These are phyloP conservation scores for Campoplex nolae DNA, from an alignment of 2,888 invertebrate genomes.

Conservation along the genomic window DNA sequence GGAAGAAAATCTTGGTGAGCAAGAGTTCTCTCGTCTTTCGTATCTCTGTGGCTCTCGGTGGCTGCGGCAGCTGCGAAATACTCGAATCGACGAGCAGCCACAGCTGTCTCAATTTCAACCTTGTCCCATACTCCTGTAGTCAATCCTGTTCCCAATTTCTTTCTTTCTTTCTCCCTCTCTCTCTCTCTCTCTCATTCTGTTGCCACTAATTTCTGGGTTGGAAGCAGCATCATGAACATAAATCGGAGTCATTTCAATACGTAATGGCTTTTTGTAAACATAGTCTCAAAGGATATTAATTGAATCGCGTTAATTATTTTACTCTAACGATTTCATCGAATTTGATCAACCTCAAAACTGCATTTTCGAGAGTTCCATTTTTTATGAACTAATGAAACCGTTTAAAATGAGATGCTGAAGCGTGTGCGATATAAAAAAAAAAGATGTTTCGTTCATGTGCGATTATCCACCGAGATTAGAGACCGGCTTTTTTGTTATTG, in stretches of 20 bases:
- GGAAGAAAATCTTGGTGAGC: conserved; percentile 28
- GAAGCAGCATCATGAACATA: not conserved
- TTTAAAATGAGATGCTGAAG: conserved; percentile 27
- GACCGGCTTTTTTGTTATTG: not conserved
- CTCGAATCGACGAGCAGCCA: conserved; percentile 53
- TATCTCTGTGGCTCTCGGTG: conserved; percentile 48
- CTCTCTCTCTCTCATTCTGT: not conserved
- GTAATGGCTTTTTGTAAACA: not conserved
- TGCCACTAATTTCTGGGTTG: conserved; percentile 19
- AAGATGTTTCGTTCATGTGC: conserved; percentile 28
- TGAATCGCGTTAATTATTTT: not conserved
- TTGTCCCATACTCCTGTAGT: conserved; percentile 48
- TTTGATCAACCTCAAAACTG: not conserved
- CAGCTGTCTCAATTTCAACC: conserved; percentile 67
- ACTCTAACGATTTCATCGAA: not conserved
- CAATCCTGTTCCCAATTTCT: conserved; percentile 43
- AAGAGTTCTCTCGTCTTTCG: conserved; percentile 12
- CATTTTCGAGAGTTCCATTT: not conserved
- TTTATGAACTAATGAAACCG: not conserved
- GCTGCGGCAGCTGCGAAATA: conserved; percentile 69
- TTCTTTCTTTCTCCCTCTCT: not conserved
- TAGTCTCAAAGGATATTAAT: not conserved
- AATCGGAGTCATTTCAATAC: not conserved
- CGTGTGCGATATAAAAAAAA: conserved; percentile 17
- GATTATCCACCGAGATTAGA: conserved; percentile 48